Evolutionary conservation across 2,113 vertebrate species (phyloP).

Genomic region (Zosterops borbonicus): DNA sequence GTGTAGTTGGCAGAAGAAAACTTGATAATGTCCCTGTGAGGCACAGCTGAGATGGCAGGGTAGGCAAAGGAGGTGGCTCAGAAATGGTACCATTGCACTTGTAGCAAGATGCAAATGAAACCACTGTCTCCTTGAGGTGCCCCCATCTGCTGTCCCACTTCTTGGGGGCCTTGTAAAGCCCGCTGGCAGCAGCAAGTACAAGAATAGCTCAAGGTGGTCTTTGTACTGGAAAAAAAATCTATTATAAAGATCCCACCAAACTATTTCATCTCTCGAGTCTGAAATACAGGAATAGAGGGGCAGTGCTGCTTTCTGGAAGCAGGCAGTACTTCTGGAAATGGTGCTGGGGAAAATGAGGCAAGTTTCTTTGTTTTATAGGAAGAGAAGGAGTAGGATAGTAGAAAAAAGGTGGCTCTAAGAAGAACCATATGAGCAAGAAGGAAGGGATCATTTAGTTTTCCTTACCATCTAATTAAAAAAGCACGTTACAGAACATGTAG

Average conservation of each 20-base stretch:
- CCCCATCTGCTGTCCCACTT: neutral
- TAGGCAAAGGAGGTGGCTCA: neutral
- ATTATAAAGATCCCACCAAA: neutral
- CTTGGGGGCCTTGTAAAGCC: neutral
- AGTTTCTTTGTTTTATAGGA: neutral
- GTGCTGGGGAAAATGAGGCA: rapidly evolving
- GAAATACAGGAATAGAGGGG: neutral
- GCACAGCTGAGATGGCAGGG: neutral
- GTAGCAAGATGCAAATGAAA: neutral
- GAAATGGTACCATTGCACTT: neutral
- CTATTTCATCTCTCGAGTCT: neutral
- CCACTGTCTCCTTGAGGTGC: neutral
- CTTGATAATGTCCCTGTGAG: neutral
- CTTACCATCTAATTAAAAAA: neutral
- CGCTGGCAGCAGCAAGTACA: neutral
- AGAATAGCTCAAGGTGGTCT: neutral
- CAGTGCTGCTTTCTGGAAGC: neutral
- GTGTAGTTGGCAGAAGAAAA: neutral
- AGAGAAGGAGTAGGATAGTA: neutral
- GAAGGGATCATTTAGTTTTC: neutral
- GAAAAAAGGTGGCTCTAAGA: neutral
- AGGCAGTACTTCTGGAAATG: neutral
- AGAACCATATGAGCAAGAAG: neutral
- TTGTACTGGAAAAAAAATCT: neutral
- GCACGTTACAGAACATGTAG: neutral